Evolutionary conservation across 2,888 invertebrate species (phyloP), one percentile per base, ranked within the genome.

Genomic region (Ichneumoninae sp.): DNA sequence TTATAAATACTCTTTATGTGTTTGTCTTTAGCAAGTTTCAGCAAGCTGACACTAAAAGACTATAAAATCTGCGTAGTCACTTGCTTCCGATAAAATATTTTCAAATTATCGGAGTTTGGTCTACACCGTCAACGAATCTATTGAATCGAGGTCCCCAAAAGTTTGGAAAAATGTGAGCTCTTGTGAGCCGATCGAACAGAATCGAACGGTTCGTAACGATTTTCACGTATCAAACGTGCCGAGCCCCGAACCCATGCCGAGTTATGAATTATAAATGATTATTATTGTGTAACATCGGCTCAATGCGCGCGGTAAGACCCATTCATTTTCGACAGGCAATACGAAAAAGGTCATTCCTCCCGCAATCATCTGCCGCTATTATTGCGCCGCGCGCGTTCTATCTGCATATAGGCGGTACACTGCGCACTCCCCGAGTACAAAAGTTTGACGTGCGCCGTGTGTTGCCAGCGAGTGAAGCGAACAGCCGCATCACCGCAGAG

Each of bases 311-410:
- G 30, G 62, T 33, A 65, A 75, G 74, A 74, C 44, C 71, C 50
- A 65, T 33, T 75, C n/a, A 68, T 77, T 69, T 33, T 26, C 62
- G 57, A 30, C 77, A 52, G 69, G 62, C 69, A 54, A 78, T 70
- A 47, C 47, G 10, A 60, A 47, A 74, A 71, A 75, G 81, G 84
- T 44, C 78, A 71, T 75, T 79, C 81, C 70, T 78, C 81, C 54
- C 78, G 54, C 62, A 52, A 76, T 81, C 78, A 81, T 74, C 78
- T 79, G 81, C 30, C 52, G 78, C 52, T 57, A 26, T 70, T 79
- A 81, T 78, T 75, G 36, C 36, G 57, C 57, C 75, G 66, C 84
- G 79, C 81, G 79, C 81, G 75, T 81, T 75, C 78, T 65, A 82
- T 75, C 81, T 66, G 10, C 65, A 40, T 74, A 57, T 19, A 22